Evolutionary conservation across 2,888 invertebrate genomes (phyloP).

Genomic region (Resseliella maxima): DNA sequence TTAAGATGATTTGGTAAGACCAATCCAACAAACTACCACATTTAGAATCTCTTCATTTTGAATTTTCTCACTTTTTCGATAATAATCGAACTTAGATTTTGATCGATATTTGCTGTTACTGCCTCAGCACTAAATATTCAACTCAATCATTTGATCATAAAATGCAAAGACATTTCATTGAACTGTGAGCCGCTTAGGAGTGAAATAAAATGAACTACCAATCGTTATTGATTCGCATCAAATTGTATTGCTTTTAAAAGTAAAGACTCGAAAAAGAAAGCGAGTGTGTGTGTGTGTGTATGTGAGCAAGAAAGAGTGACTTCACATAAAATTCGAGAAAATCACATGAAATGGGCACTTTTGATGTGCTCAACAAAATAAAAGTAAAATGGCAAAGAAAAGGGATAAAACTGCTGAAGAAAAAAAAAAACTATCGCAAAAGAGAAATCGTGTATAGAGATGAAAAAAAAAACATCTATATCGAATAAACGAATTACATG

Average conservation of each 20-base stretch:
- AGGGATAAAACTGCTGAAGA: constrained; percentile 8
- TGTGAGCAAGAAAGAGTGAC: neutral
- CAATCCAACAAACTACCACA: neutral
- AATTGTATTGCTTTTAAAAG: too few species aligned
- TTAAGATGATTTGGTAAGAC: neutral
- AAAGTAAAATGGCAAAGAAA: neutral
- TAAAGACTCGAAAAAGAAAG: neutral
- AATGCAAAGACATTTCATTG: neutral
- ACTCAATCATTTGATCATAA: constrained; percentile 44
- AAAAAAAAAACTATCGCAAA: constrained; percentile 9
- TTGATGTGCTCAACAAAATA: neutral
- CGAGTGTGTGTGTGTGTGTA: too few species aligned
- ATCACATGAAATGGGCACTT: neutral
- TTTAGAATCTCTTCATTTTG: neutral
- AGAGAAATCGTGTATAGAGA: too few species aligned
- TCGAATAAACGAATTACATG: constrained; percentile 13
- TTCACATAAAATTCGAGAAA: neutral
- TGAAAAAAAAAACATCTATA: neutral
- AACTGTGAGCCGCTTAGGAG: constrained; percentile 1
- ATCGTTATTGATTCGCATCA: constrained; percentile 47
- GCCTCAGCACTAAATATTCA: neutral
- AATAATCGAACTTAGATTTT: neutral
- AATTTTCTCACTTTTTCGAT: constrained; percentile 12
- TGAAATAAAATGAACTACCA: constrained; percentile 8
- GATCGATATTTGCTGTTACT: neutral